These are phyloP conservation scores for Lithophane socia DNA, from an alignment of 2,888 invertebrate genomes.

Conservation along the genomic window DNA sequence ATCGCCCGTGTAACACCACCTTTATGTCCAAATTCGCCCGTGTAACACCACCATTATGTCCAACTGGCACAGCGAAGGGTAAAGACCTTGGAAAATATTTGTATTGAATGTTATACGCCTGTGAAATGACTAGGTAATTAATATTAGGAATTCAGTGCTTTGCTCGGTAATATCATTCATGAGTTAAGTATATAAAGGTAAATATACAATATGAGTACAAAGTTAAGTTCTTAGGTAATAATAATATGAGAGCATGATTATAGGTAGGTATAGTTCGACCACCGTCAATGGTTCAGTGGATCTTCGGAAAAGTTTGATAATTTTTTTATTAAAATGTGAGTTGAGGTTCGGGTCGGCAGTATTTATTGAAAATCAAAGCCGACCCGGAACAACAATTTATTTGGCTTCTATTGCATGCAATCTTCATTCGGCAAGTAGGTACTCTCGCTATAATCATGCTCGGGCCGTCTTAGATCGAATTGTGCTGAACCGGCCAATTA, in stretches of 20 bases:
- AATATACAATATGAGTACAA: background rate
- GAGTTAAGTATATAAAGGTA: background rate
- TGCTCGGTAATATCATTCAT: slow-evolving; percentile 18
- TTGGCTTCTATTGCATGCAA: background rate
- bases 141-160: slow-evolving; percentile 38
- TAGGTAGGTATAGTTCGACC: too few relatives aligned
- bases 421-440: background rate
- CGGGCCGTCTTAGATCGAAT: background rate
- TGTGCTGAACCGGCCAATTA: background rate
- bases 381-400: background rate
- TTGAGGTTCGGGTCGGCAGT: too few relatives aligned
- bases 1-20: background rate
- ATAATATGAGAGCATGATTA: background rate
- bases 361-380: background rate
- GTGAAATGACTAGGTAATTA: slow-evolving; percentile 36
- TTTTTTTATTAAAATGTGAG: background rate
- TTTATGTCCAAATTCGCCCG: background rate
- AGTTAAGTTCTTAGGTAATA: background rate
- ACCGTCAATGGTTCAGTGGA: background rate
- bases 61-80: slow-evolving; percentile 43
- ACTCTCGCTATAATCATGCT: background rate
- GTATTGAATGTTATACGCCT: slow-evolving; percentile 31
- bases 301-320: background rate
- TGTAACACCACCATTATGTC: slow-evolving; percentile 1
- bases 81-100: slow-evolving; percentile 60